Percentiles rank a stretch among this genome's conserved stretches.
phyloP scores from a whole-genome alignment of 2,888 invertebrate species.

The Leucozona laternaria region DNA sequence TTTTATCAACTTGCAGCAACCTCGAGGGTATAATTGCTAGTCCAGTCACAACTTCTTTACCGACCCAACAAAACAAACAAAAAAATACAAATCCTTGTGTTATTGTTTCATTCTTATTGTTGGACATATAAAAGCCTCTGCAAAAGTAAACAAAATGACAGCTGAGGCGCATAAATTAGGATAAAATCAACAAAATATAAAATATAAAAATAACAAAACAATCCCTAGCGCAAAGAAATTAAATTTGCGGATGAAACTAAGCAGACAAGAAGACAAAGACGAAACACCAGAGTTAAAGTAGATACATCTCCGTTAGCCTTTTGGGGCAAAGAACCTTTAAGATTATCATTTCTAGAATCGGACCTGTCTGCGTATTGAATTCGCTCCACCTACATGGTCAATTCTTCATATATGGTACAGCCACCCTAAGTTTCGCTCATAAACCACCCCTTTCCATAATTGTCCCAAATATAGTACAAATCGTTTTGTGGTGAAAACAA shows the following conservation, averaged over 20 bases:
- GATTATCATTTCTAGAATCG: constrained; percentile 7
- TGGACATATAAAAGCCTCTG: neutral
- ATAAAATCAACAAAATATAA: constrained; percentile 5
- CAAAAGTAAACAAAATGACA: constrained; percentile 47
- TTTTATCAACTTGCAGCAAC: neutral
- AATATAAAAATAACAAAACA: neutral
- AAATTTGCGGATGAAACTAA: neutral
- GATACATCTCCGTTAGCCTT: neutral
- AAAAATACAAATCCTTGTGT: neutral
- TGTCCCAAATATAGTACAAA: neutral
- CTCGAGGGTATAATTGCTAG: neutral
- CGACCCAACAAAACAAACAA: constrained; percentile 4
- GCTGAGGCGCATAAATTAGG: constrained; percentile 52
- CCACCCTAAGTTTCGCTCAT: neutral
- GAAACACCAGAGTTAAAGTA: neutral
- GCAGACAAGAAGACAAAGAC: neutral
- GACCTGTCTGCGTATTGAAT: neutral
- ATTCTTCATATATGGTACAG: neutral
- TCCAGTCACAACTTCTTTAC: constrained; percentile 22
- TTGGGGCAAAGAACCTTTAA: neutral
- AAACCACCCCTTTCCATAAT: neutral
- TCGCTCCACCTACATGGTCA: neutral
- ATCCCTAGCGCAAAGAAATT: neutral
- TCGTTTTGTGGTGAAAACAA: neutral
- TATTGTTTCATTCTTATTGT: constrained; percentile 40